A percentile compares a stretch with the other conserved stretches of the same genome.
Evolutionary conservation across 2,888 invertebrate genomes (phyloP).

Genomic region (Xestia ashworthii): DNA sequence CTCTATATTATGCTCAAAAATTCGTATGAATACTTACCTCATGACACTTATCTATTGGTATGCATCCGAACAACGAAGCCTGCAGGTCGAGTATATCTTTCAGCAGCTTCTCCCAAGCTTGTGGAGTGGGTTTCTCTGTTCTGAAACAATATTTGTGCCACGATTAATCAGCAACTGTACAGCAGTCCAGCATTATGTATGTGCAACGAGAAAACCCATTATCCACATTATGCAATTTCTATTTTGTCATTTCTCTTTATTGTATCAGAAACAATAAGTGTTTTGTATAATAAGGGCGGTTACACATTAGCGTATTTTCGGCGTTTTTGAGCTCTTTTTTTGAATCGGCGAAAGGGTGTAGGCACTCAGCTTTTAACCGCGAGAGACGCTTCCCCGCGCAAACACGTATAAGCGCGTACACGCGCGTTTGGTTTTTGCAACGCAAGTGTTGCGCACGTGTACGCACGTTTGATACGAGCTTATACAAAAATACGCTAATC

Average conservation of each 20-base stretch:
- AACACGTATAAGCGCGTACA: not conserved
- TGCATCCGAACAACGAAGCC: constrained; percentile 89
- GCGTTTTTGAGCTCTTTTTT: not conserved
- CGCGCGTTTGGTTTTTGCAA: not conserved
- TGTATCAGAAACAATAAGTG: not conserved
- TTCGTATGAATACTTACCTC: constrained; percentile 86
- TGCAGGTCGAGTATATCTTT: constrained; percentile 92
- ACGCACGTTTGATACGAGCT: not conserved
- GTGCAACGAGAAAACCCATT: constrained; percentile 10
- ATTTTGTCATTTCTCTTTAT: not conserved
- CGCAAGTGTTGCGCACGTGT: no score
- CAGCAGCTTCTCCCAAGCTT: constrained; percentile 92
- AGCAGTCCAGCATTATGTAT: not conserved
- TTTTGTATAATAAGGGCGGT: not conserved
- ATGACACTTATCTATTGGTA: constrained; percentile 89
- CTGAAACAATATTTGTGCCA: constrained; percentile 67
- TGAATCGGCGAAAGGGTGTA: not conserved
- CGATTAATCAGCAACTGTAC: not conserved
- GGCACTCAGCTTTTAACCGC: not conserved
- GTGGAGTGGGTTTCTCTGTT: constrained; percentile 79
- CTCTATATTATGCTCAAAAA: not conserved
- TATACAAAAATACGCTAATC: not conserved
- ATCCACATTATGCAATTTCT: not conserved
- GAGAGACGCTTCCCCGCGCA: not conserved
- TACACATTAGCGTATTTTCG: not conserved